phyloP scores from a whole-genome alignment of 2,797 vertebrate species.

The Emys orbicularis region DNA sequence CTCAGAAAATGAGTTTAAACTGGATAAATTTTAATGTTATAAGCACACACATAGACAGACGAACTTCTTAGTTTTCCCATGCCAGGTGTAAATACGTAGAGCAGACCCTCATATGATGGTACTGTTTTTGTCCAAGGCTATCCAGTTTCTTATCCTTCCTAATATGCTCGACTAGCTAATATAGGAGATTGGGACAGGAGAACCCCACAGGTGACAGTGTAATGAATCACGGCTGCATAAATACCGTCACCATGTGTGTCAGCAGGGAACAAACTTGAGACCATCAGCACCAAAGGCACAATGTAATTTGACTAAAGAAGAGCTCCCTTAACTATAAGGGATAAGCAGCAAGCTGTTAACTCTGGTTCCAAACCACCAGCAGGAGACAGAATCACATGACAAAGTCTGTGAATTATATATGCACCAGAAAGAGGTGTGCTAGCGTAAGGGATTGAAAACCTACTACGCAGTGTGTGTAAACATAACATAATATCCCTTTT shows the following conservation, averaged over 20 bases:
- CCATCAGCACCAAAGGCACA: background rate
- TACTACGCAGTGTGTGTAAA: background rate
- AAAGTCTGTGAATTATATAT: background rate
- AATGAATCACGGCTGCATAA: constrained; percentile 7
- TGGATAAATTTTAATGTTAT: background rate
- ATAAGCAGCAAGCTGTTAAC: background rate
- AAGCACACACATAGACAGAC: background rate
- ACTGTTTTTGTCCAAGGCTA: constrained; percentile 34
- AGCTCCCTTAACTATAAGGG: background rate
- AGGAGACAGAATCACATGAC: background rate
- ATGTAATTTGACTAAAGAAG: background rate
- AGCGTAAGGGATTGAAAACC: background rate
- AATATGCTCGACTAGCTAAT: background rate
- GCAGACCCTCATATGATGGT: constrained; percentile 17
- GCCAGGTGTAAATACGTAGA: constrained; percentile 30
- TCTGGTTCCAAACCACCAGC: background rate
- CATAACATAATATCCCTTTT: background rate
- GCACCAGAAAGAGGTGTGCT: background rate
- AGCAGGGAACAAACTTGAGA: background rate
- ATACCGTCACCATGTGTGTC: background rate
- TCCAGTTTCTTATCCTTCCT: constrained; percentile 23
- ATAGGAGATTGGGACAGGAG: background rate
- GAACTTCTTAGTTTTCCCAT: constrained; percentile 19
- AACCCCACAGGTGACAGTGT: background rate
- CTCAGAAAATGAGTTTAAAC: constrained; percentile 28